Base-by-base conservation (phyloP, 1,140 invertebrate species). In the Archegozetes longisetosus region DNA sequence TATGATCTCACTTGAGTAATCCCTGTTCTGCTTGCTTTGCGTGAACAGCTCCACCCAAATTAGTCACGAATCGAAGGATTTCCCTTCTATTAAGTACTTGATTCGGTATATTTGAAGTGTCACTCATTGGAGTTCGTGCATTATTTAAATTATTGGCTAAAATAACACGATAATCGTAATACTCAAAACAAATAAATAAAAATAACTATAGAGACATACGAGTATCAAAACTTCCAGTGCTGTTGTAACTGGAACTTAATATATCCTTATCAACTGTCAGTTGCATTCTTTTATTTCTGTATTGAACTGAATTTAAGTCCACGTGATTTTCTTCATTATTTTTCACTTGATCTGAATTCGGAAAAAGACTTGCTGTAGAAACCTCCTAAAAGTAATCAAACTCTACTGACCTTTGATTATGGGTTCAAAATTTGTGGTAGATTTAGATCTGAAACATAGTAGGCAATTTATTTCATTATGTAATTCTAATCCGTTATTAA, bases 21-120 rank as follows among this genome's bases (percentile, higher is more conserved):
- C 74, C 75, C 66, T 78, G 74, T 66, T 80, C 78, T 27, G 77
- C 72, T 3, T 70, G 67, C 64, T 77, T 77, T 3, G 73, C 68
- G 49, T 74, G 76, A 1, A 78, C 71, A 58, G 76, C 76, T 59
- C 73, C 77, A 48, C 73, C 70, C 46, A 79, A 67, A 62, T 72
- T 76, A 12, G 72, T 71, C 13, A 79, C 72, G 57, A 77, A 71
- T 23, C 72, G 66, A 54, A 78, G 64, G 3, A 78, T 68, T 66
- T 79, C 78, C 64, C 75, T 75, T 22, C 76, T 63, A 1, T 78
- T 66, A 24, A 75, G 32, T 13, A 57, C 17, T 12, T 6, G 12
- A 17, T n/a, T 40, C 32, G 25, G 20, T 55, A 25, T 55, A 17
- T n/a, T 40, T 27, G 25, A 12, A 9, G 49, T 9, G 17, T 40